Base-by-base conservation (phyloP, 2,113 vertebrate genomes). In the Psilopsiagon aurifrons region DNA sequence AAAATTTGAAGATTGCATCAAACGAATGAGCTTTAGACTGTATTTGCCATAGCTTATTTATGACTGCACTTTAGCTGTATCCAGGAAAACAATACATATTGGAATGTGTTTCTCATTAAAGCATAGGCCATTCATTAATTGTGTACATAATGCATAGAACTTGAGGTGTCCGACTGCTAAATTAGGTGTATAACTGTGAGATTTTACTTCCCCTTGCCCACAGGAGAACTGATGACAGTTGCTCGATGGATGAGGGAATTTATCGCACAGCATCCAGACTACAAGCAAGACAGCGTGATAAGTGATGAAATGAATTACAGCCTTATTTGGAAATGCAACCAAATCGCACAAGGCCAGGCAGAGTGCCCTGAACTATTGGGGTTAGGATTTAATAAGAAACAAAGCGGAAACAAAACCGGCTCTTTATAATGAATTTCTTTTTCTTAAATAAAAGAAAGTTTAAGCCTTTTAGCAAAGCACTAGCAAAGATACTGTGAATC, bases 241-340 rank as follows among this genome's bases (percentile, higher is more conserved):
- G 99, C 99, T 60, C 98, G 98, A 67, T 99, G 99, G 99, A 99
- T 99, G 99, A 98, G 99, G 95, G 99, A 99, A 29, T 99, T 99
- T 90, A 98, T 99, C 0, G 94, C 98, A 4, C 98, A 98, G 76
- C 99, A 99, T 94, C 99, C 99, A 0, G 97, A 98, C 97, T 99
- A 99, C 96, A 99, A 99, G 97, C 98, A 99, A 95, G 99, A 99
- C 88, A 99, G 99, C 43, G 88, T 99, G 63, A 98, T 99, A 51
- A 99, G 98, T 2, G 99, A 99, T 95, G 98, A 98, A 95, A 99
- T 99, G 31, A 99, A 99, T 97, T 99, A 99, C 7, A 99, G 99
- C 98, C 98, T 99, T 37, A 95, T 99, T 59, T 96, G 83, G 86
- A 98, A 98, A 94, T 99, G 99, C 71, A 98, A 99, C 97, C 97